phyloP scores from a whole-genome alignment of 1,140 invertebrate species.

The Melanaphis sacchari region DNA sequence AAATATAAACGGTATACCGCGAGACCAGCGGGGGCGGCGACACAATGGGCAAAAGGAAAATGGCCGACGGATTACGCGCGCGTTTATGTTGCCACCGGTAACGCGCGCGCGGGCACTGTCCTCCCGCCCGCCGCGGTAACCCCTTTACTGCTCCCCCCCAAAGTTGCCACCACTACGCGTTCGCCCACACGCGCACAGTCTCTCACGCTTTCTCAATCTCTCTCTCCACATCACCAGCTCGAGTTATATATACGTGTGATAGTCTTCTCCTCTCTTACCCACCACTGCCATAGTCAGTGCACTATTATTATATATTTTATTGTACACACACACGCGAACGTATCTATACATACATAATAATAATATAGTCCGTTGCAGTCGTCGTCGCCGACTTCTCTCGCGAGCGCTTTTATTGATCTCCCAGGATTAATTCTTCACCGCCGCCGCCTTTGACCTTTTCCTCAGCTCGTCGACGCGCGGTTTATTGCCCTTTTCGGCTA shows the following conservation, averaged over 20 bases:
- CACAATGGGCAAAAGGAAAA: conserved; percentile 56
- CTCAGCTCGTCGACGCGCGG: neutral
- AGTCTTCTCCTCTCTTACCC: neutral
- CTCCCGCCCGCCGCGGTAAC: neutral
- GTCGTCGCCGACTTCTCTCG: conserved; percentile 18
- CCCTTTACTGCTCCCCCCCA: neutral
- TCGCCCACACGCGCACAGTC: neutral
- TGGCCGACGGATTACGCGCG: conserved; percentile 55
- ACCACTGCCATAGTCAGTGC: neutral
- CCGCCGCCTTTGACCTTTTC: neutral
- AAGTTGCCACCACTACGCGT: neutral
- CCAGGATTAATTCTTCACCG: conserved; percentile 32
- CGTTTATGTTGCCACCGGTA: conserved; percentile 56
- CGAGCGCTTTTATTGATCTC: conserved; percentile 53
- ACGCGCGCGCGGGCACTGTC: conserved; percentile 45
- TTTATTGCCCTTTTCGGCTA: neutral
- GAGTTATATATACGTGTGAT: neutral
- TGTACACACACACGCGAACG: neutral
- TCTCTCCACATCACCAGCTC: no score
- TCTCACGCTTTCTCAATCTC: neutral
- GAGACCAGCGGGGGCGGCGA: conserved; percentile 44
- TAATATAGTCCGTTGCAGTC: neutral
- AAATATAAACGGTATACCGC: conserved; percentile 3
- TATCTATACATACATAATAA: neutral
- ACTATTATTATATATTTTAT: conserved; percentile 11